Conservation (phyloP, 35 echinoderm and acorn worm species). For the Apostichopus parvimensis region DNA sequence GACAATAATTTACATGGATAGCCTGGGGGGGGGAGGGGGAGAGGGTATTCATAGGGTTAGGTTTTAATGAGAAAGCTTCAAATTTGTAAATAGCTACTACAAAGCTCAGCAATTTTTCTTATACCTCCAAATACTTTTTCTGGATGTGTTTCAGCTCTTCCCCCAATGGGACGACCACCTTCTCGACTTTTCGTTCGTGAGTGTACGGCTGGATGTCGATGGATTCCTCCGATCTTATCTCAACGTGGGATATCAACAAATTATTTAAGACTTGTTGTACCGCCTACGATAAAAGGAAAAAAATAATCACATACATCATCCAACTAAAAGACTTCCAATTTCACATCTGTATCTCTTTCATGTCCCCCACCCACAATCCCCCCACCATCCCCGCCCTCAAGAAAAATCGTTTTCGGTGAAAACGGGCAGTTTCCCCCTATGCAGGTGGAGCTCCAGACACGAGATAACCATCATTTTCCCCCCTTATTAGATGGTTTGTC, state of each 20-base stretch:
- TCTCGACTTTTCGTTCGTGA: slow-evolving; percentile 91
- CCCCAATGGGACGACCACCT: slow-evolving; percentile 81
- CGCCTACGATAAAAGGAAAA: slow-evolving; percentile 55
- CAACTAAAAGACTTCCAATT: background rate
- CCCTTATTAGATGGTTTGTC: too few species aligned
- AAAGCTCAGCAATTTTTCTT: too few species aligned
- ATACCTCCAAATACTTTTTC: slow-evolving; percentile 83
- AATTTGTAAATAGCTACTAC: too few species aligned
- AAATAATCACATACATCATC: background rate
- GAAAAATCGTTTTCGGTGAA: too few species aligned
- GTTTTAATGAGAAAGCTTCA: too few species aligned
- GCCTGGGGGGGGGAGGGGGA: too few species aligned
- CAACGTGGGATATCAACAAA: slow-evolving; percentile 86
- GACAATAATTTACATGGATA: too few species aligned
- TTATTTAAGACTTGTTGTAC: slow-evolving; percentile 90
- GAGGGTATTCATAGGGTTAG: too few species aligned
- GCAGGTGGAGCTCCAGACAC: too few species aligned
- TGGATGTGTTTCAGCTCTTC: slow-evolving; percentile 79
- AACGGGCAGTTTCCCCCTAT: too few species aligned
- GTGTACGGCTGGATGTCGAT: slow-evolving; percentile 89
- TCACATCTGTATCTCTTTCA: background rate
- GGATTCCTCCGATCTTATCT: slow-evolving; percentile 91
- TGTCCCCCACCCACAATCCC: background rate
- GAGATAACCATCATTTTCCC: too few species aligned
- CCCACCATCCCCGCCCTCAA: too few species aligned